Conservation (phyloP, 2,797 vertebrate species). For the Acanthurus lineatus region DNA sequence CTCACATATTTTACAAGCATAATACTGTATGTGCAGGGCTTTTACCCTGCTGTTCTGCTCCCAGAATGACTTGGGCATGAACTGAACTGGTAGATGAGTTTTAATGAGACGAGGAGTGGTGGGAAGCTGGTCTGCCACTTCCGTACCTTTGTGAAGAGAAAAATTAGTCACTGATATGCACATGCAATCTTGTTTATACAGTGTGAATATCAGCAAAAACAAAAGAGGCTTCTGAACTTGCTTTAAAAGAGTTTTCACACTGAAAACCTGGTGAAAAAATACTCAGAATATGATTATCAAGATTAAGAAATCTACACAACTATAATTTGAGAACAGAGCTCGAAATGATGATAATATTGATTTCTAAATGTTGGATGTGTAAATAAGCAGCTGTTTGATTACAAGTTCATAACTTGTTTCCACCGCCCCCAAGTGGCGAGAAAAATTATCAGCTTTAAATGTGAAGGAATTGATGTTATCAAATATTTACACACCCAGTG, state of each 20-base stretch:
- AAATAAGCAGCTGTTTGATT: neutral
- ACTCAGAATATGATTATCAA: neutral
- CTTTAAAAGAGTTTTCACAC: neutral
- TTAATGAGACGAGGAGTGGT: slow-evolving; percentile 78
- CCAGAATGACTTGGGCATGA: slow-evolving; percentile 79
- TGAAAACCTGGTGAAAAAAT: neutral
- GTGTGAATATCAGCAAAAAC: neutral
- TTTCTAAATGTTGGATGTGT: neutral
- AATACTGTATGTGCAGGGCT: neutral
- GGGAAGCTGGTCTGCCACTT: slow-evolving; percentile 47
- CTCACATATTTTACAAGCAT: neutral
- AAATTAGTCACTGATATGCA: slow-evolving; percentile 4
- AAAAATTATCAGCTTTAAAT: neutral
- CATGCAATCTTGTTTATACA: neutral
- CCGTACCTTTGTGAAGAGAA: slow-evolving; percentile 62
- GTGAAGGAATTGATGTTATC: too few species aligned
- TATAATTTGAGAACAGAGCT: neutral
- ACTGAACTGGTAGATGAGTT: slow-evolving; percentile 76
- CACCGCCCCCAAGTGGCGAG: neutral
- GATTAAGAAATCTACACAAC: too few species aligned
- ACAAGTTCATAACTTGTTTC: neutral
- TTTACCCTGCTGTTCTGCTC: slow-evolving; percentile 76
- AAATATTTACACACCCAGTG: neutral
- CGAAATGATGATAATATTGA: neutral
- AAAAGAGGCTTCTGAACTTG: neutral